Conservation (phyloP, 2,797 vertebrate species). For the Ptychobarbus kaznakovi region DNA sequence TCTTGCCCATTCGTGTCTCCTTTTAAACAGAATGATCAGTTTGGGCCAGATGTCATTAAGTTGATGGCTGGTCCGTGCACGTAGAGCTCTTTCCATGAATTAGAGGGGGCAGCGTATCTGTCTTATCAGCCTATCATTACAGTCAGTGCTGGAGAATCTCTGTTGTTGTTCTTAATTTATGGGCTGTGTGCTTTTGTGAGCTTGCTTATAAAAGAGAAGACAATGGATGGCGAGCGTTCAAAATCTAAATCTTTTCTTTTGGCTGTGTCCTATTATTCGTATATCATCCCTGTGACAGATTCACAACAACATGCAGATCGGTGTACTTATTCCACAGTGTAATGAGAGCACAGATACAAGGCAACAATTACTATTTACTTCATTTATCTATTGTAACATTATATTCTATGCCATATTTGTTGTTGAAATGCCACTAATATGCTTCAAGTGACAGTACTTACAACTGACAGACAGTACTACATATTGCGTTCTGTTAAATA, state of each 20-base stretch:
- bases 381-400: constrained; percentile 7
- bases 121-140: constrained; percentile 43
- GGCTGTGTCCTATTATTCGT: background rate
- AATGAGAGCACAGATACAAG: constrained; percentile 3
- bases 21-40: background rate
- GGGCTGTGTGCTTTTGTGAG: constrained; percentile 8
- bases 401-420: background rate
- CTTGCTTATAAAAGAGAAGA: constrained; percentile 9
- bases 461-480: constrained; percentile 14
- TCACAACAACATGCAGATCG: background rate
- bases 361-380: constrained; percentile 19
- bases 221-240: constrained; percentile 23
- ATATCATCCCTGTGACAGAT: constrained; percentile 18
- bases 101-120: constrained; percentile 4
- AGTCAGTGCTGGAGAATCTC: constrained; percentile 29
- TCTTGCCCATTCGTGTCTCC: background rate
- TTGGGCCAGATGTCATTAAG: constrained; percentile 8
- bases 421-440: background rate
- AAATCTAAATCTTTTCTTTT: constrained; percentile 22
- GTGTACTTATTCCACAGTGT: constrained; percentile 15
- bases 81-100: constrained; percentile 30
- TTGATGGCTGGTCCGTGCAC: background rate
- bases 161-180: constrained; percentile 42
- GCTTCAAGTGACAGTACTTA: constrained; percentile 9
- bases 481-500: constrained; percentile 7